Conservation (phyloP, 1,140 invertebrate genomes). For the Drosophila setifemur region DNA sequence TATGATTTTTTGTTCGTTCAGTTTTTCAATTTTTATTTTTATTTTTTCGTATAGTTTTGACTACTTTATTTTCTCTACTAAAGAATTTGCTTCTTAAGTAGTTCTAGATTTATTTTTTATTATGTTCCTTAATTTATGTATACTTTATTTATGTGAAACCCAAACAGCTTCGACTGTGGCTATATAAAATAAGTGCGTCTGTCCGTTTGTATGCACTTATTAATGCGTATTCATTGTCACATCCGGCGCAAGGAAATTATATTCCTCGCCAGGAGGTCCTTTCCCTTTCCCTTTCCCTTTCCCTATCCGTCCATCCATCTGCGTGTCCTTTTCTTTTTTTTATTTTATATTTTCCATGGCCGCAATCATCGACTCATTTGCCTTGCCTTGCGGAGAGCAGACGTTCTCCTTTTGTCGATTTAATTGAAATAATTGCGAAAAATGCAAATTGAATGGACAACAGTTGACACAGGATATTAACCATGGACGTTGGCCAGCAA, state of each 20-base stretch:
- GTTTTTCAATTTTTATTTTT: no score
- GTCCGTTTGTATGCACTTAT: slow-evolving; percentile 61
- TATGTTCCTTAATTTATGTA: no score
- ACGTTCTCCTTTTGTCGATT: slow-evolving; percentile 70
- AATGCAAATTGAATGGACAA: slow-evolving; percentile 77
- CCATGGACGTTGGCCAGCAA: slow-evolving; percentile 9
- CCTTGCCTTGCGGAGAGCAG: slow-evolving; percentile 45
- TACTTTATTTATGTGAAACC: no score
- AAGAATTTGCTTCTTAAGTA: no score
- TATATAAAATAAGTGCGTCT: slow-evolving; percentile 13
- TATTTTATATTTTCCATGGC: not conserved
- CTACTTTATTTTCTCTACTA: no score
- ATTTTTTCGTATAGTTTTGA: no score
- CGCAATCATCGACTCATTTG: slow-evolving; percentile 24
- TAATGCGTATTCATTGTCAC: slow-evolving; percentile 80
- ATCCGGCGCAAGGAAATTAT: slow-evolving; percentile 78
- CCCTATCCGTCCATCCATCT: not conserved
- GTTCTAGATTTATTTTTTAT: no score
- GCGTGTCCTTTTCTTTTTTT: no score
- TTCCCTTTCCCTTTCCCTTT: not conserved
- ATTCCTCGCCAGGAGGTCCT: slow-evolving; percentile 43
- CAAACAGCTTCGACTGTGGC: not conserved
- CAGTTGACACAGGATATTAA: slow-evolving; percentile 74
- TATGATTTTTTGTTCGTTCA: no score
- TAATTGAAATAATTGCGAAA: slow-evolving; percentile 81